phyloP scores from a whole-genome alignment of 2,113 vertebrate species.

The Scortum barcoo region DNA sequence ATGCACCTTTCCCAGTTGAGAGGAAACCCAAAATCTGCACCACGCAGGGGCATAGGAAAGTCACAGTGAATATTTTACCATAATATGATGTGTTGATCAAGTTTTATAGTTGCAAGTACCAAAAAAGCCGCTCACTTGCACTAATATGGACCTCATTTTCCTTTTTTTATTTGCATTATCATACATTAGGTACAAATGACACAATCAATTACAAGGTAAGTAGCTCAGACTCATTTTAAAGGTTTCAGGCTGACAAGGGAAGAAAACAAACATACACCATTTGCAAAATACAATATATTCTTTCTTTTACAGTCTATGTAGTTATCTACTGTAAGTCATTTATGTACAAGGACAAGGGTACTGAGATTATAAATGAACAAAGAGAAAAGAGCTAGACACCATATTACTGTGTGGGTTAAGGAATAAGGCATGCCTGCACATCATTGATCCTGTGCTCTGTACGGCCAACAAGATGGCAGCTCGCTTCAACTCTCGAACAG shows the following conservation, averaged over 20 bases:
- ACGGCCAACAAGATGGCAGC: constrained; percentile 43
- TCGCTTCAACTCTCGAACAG: constrained; percentile 40
- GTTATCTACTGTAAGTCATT: constrained; percentile 67
- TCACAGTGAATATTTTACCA: not conserved
- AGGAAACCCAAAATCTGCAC: not conserved
- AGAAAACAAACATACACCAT: constrained; percentile 75
- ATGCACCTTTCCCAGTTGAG: not conserved
- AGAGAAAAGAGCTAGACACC: constrained; percentile 43
- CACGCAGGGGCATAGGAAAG: not conserved
- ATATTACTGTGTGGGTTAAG: constrained; percentile 52
- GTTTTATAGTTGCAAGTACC: not conserved
- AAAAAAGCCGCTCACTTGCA: constrained; percentile 20
- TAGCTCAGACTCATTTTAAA: constrained; percentile 78
- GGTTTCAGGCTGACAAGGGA: constrained; percentile 73
- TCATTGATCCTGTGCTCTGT: constrained; percentile 61
- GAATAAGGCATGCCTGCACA: constrained; percentile 77
- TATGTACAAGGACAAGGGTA: constrained; percentile 76
- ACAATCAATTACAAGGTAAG: constrained; percentile 81
- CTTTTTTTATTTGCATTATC: constrained; percentile 84
- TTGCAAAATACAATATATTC: constrained; percentile 82
- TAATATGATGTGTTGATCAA: not conserved
- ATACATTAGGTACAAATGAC: constrained; percentile 87
- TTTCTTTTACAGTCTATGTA: constrained; percentile 72
- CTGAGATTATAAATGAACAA: constrained; percentile 54
- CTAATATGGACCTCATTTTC: constrained; percentile 49